A percentile compares a stretch with the other conserved stretches of the same genome.
These are phyloP conservation scores for human DNA, from an alignment of 2,113 vertebrate species.

Conservation along the genomic window DNA sequence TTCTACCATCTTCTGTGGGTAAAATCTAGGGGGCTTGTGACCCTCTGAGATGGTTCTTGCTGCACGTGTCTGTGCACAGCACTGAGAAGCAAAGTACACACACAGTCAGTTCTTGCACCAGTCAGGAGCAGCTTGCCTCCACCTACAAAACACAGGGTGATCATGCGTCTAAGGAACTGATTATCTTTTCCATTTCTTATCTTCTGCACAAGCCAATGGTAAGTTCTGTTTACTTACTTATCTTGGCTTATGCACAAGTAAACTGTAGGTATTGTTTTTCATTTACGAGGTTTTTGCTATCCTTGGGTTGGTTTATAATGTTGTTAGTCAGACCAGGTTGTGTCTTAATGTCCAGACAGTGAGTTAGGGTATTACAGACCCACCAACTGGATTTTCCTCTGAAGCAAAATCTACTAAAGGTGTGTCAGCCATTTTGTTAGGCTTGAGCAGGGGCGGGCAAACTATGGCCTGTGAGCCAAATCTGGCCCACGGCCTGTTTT, in stretches of 20 bases:
- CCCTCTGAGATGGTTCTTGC: neutral
- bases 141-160: neutral
- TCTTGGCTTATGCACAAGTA: neutral
- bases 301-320: neutral
- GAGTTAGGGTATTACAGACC: neutral
- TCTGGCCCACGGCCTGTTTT: neutral
- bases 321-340: neutral
- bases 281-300: neutral
- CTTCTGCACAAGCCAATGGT: neutral
- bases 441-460: neutral
- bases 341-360: neutral
- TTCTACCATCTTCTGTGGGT: neutral
- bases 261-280: neutral
- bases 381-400: neutral
- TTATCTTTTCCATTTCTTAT: neutral
- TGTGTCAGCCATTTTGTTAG: neutral
- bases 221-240: neutral
- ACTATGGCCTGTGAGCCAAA: accelerated
- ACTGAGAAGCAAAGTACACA: neutral
- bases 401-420: neutral
- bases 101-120: neutral
- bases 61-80: neutral
- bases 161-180: neutral
- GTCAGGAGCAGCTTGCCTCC: neutral
- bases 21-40: neutral